These are phyloP conservation scores for Pygoscelis adeliae DNA, from an alignment of 2,113 vertebrate genomes.

Conservation along the genomic window DNA sequence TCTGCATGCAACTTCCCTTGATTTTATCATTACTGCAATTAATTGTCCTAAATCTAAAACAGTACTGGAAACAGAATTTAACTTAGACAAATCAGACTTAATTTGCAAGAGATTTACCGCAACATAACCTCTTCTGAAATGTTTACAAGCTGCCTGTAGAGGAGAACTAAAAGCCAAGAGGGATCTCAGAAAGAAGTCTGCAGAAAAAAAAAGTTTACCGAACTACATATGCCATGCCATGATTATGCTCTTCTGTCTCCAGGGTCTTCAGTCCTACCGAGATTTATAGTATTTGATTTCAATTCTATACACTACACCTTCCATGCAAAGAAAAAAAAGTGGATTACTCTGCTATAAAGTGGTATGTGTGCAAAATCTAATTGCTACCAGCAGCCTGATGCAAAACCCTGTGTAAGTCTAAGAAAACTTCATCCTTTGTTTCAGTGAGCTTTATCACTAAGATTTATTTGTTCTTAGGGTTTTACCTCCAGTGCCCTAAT, in stretches of 20 bases:
- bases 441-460: background rate
- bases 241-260: background rate
- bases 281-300: background rate
- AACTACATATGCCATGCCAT: background rate
- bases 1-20: background rate
- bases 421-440: background rate
- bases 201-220: background rate
- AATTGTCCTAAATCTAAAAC: background rate
- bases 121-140: background rate
- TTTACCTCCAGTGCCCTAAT: background rate
- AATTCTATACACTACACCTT: background rate
- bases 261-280: background rate
- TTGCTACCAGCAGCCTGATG: background rate
- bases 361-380: background rate
- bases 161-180: background rate
- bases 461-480: background rate
- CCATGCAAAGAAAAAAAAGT: background rate
- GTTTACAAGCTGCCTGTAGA: background rate
- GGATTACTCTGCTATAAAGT: background rate
- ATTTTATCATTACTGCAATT: background rate
- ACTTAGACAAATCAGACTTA: background rate
- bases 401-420: background rate
- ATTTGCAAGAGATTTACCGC: background rate
- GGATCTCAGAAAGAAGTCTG: background rate
- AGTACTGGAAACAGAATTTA: background rate